phyloP scores from a whole-genome alignment of 2,888 invertebrate species.

The Cenopis cana region DNA sequence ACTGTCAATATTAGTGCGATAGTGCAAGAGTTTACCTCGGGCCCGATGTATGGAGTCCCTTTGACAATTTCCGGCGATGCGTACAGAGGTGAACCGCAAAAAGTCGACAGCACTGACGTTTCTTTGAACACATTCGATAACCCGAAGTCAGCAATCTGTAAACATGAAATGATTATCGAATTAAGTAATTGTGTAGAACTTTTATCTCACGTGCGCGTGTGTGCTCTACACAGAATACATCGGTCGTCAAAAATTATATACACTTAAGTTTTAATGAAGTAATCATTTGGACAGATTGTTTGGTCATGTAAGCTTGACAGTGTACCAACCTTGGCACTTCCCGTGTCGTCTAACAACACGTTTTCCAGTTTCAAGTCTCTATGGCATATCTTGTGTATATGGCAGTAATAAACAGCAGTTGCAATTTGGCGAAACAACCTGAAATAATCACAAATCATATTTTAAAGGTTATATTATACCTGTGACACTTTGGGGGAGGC shows the following conservation, averaged over 20 bases:
- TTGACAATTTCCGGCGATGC: conserved; percentile 99
- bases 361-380: conserved; percentile 98
- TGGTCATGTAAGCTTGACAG: too few species aligned
- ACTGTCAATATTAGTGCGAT: too few species aligned
- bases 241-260: too few species aligned
- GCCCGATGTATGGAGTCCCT: conserved; percentile 98
- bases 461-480: not conserved
- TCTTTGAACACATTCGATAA: conserved; percentile 98
- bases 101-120: conserved; percentile 93
- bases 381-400: conserved; percentile 99
- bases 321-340: conserved; percentile 94
- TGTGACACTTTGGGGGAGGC: too few species aligned
- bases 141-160: conserved; percentile 98
- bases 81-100: conserved; percentile 98
- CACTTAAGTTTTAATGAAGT: too few species aligned
- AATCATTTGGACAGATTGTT: too few species aligned
- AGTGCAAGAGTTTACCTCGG: conserved; percentile 88
- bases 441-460: conserved; percentile 52
- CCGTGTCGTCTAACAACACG: conserved; percentile 95
- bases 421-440: conserved; percentile 98
- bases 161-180: conserved; percentile 45
- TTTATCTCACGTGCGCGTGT: too few species aligned
- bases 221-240: conserved; percentile 49
- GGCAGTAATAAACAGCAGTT: conserved; percentile 98
- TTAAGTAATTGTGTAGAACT: not conserved